These are phyloP conservation scores for Carposina sasakii DNA, from an alignment of 1,140 invertebrate species.

Conservation along the genomic window DNA sequence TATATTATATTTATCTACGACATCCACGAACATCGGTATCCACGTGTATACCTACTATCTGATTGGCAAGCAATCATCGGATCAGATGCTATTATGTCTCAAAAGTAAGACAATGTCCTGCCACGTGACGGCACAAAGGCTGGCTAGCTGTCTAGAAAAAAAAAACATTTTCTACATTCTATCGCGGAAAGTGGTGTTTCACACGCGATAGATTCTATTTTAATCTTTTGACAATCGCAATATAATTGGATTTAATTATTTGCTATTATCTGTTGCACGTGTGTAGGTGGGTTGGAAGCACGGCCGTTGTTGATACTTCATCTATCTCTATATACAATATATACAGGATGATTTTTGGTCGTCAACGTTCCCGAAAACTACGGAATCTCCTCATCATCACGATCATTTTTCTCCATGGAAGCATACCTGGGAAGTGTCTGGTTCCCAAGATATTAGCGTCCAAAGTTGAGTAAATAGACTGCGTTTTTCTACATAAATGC, in stretches of 20 bases:
- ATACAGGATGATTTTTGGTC: too few relatives aligned
- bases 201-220: constrained; percentile 63
- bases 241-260: constrained; percentile 56
- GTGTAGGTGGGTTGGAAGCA: constrained; percentile 11
- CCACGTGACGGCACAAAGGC: constrained; percentile 57
- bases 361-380: too few relatives aligned
- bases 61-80: constrained; percentile 45
- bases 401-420: too few relatives aligned
- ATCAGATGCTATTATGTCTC: constrained; percentile 32
- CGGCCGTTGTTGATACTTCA: too few relatives aligned
- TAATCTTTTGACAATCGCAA: constrained; percentile 60
- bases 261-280: constrained; percentile 37
- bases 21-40: constrained; percentile 3
- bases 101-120: constrained; percentile 40
- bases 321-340: too few relatives aligned
- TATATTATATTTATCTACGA: too few relatives aligned
- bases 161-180: constrained; percentile 51
- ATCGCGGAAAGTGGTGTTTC: constrained; percentile 42
- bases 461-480: too few relatives aligned
- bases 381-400: too few relatives aligned
- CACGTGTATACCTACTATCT: constrained; percentile 28
- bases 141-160: constrained; percentile 34
- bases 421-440: too few relatives aligned
- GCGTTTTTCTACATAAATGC: too few relatives aligned
- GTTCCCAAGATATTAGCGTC: too few relatives aligned